Conservation (phyloP, 2,797 vertebrate genomes). For the Intellagama lesueurii region DNA sequence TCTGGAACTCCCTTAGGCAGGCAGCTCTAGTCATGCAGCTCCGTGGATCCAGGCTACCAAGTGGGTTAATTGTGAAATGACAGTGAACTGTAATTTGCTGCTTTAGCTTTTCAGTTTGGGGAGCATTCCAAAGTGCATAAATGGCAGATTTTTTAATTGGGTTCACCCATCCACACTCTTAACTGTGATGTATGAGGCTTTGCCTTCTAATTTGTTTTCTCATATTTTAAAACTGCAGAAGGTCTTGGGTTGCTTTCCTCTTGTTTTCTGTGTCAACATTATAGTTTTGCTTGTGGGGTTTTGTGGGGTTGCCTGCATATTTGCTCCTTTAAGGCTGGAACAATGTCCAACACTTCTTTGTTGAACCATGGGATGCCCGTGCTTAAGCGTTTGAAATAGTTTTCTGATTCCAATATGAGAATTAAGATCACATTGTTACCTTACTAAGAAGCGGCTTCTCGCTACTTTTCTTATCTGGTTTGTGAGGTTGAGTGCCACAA, state of each 20-base stretch:
- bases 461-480: background rate
- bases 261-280: slow-evolving; percentile 9
- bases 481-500: background rate
- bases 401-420: background rate
- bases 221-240: slow-evolving; percentile 11
- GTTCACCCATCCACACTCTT: slow-evolving; percentile 24
- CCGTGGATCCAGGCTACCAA: background rate
- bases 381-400: no score
- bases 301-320: background rate
- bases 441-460: slow-evolving; percentile 3
- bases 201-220: slow-evolving; percentile 18
- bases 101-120: slow-evolving; percentile 17
- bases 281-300: background rate
- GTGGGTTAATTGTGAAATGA: background rate
- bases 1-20: background rate
- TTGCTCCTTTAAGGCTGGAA: no score
- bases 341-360: background rate
- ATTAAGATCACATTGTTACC: background rate
- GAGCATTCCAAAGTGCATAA: slow-evolving; percentile 31
- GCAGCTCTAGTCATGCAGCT: slow-evolving; percentile 28
- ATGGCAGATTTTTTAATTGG: slow-evolving; percentile 33
- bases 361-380: background rate
- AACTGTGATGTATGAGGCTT: slow-evolving; percentile 15
- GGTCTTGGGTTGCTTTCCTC: background rate
- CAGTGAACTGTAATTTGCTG: slow-evolving; percentile 7